phyloP scores from a whole-genome alignment of 2,797 vertebrate species.

The Mustela erminea region DNA sequence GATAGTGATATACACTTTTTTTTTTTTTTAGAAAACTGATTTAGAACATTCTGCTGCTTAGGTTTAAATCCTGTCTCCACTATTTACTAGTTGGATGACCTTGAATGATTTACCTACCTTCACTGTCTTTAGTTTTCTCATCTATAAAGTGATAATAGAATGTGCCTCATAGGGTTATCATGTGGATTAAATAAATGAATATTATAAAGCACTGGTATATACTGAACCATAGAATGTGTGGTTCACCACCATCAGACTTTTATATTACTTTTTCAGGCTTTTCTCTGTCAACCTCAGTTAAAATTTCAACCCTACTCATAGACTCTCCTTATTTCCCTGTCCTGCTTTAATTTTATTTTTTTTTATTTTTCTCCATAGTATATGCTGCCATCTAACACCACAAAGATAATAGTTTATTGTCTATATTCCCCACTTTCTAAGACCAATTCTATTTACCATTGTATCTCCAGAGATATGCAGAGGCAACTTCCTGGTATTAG shows the following conservation, averaged over 20 bases:
- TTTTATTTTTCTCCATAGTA: not conserved
- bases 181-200: not conserved
- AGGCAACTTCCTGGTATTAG: slow-evolving; percentile 61
- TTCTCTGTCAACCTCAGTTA: not conserved
- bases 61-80: not conserved
- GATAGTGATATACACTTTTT: not conserved
- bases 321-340: not conserved
- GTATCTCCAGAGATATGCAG: not conserved
- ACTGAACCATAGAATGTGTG: not conserved
- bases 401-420: not conserved
- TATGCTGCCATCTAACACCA: not conserved
- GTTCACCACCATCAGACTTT: not conserved
- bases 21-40: not conserved
- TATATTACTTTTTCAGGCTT: not conserved
- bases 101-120: not conserved
- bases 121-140: not conserved
- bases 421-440: not conserved
- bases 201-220: not conserved
- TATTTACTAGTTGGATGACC: not conserved
- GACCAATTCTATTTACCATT: not conserved
- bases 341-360: not conserved
- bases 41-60: not conserved
- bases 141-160: not conserved
- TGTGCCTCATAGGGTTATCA: not conserved
- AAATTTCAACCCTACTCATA: not conserved